A percentile compares a stretch with the other conserved stretches of the same genome.
Conservation (phyloP, 2,888 invertebrate genomes). For the Phymatocera aterrima region DNA sequence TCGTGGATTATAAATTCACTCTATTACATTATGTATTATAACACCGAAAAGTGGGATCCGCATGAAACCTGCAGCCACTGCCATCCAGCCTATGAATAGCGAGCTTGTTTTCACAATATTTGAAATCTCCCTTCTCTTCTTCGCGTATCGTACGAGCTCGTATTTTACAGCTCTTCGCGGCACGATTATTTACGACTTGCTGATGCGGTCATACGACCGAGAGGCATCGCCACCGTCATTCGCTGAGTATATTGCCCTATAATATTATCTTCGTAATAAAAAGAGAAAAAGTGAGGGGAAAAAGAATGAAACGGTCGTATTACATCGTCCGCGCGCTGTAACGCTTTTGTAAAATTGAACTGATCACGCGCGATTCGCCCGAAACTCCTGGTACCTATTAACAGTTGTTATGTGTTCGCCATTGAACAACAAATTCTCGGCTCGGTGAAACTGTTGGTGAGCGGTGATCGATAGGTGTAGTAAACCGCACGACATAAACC, state of each 20-base stretch:
- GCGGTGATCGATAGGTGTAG: conserved; percentile 33
- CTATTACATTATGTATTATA: not conserved
- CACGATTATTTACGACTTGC: conserved; percentile 10
- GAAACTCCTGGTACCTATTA: not conserved
- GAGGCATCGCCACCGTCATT: no score
- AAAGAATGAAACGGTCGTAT: no score
- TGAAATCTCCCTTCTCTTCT: not conserved
- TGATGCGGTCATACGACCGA: no score
- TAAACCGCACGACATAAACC: conserved; percentile 30
- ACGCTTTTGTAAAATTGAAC: not conserved
- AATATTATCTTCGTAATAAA: not conserved
- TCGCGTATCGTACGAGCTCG: not conserved
- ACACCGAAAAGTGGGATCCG: not conserved
- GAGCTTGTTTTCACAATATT: conserved; percentile 23
- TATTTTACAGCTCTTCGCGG: conserved; percentile 7
- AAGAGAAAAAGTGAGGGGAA: not conserved
- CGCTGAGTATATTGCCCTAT: not conserved
- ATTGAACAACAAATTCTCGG: not conserved
- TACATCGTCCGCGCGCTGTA: no score
- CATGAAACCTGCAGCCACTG: not conserved
- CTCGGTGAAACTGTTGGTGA: not conserved
- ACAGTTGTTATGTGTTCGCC: conserved; percentile 1
- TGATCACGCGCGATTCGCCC: not conserved
- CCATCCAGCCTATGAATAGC: conserved; percentile 22
- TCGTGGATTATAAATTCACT: conserved; percentile 16